Evolutionary conservation across 1,140 invertebrate species (phyloP).

Genomic region (Drosophila orena): DNA sequence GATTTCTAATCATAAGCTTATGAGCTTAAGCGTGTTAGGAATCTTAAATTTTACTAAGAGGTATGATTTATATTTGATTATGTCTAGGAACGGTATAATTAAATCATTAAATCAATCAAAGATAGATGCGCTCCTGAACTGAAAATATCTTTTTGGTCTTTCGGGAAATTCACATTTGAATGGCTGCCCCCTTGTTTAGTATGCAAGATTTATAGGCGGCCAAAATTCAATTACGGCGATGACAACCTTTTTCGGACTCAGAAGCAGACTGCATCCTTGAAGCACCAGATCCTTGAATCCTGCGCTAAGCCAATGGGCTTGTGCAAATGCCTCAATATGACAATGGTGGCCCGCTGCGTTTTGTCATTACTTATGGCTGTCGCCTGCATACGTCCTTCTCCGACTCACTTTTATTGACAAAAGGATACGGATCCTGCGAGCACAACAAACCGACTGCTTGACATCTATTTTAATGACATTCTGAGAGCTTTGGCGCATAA

Average conservation of each 20-base stretch:
- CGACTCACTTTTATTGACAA: conserved; percentile 25
- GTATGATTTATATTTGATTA: neutral
- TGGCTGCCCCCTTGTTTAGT: conserved; percentile 23
- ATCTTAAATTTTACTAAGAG: neutral
- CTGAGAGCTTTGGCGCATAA: conserved; percentile 69
- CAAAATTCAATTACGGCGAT: conserved; percentile 43
- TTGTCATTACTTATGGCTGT: conserved; percentile 80
- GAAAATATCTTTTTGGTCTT: conserved; percentile 1
- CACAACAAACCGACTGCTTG: conserved; percentile 40
- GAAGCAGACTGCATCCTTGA: conserved; percentile 30
- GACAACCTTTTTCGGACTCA: conserved; percentile 40
- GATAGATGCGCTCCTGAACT: neutral
- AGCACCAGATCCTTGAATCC: conserved; percentile 15
- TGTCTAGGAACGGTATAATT: neutral
- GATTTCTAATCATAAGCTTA: too few species aligned
- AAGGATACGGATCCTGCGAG: conserved; percentile 26
- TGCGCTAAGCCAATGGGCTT: conserved; percentile 28
- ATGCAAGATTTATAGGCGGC: conserved; percentile 43
- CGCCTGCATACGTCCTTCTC: conserved; percentile 57
- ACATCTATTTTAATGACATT: conserved; percentile 80
- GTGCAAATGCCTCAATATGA: conserved; percentile 79
- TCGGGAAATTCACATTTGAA: conserved; percentile 29
- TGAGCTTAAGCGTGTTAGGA: neutral
- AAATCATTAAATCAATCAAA: neutral
- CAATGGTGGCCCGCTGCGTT: conserved; percentile 79